phyloP scores from a whole-genome alignment of 2,113 vertebrate genomes.

The Paratilapia polleni region DNA sequence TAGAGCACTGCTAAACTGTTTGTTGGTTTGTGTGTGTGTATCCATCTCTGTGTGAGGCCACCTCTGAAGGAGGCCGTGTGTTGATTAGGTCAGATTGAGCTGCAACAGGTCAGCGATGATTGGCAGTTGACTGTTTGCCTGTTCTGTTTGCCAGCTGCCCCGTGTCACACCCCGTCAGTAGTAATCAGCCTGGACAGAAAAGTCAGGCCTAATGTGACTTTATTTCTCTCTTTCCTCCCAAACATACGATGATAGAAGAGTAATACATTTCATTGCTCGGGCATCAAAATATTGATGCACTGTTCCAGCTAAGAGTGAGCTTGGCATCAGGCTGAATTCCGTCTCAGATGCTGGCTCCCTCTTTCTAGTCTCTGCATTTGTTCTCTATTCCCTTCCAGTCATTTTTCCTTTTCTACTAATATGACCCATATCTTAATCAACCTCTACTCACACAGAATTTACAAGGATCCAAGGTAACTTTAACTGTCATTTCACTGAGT shows the following conservation, averaged over 20 bases:
- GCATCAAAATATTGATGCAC: not conserved
- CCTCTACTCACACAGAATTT: constrained; percentile 20
- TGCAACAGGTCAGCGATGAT: constrained; percentile 51
- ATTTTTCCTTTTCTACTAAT: not conserved
- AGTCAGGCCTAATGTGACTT: not conserved
- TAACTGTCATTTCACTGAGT: not conserved
- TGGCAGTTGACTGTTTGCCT: constrained; percentile 59
- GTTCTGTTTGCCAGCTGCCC: constrained; percentile 55
- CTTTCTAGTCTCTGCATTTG: not conserved
- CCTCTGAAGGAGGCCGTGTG: constrained; percentile 7
- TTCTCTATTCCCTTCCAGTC: not conserved
- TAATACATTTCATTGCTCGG: not conserved
- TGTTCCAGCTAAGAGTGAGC: not conserved
- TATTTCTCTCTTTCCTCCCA: not conserved
- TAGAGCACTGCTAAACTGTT: not conserved
- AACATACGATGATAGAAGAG: not conserved
- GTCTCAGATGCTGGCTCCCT: not conserved
- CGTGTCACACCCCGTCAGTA: constrained; percentile 53
- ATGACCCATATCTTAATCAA: constrained; percentile 6
- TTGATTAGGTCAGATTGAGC: constrained; percentile 45
- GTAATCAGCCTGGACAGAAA: constrained; percentile 41
- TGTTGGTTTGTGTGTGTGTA: not conserved
- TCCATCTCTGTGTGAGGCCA: not conserved
- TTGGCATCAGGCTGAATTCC: not conserved
- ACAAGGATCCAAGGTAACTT: constrained; percentile 28